Base-by-base conservation (phyloP, 92 coral and sea anemone species). In the Meandrina meandrites region DNA sequence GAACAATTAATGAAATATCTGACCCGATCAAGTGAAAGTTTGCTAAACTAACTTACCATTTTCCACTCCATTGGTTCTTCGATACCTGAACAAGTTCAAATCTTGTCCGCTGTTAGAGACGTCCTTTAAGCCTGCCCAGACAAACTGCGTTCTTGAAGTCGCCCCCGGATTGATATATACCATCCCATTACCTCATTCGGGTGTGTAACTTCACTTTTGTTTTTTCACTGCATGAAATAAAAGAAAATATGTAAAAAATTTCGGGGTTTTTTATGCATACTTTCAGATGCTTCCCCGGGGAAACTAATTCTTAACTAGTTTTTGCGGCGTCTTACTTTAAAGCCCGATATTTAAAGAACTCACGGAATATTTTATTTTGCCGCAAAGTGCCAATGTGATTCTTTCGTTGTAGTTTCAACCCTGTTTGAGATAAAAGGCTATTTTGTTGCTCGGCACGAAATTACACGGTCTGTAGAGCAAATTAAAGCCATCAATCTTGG, bases 151-250 rank as follows among this genome's bases (percentile, higher is more conserved):
- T 31, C n/a, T 47, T 21, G 21, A 1, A 6, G 40, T 62, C 67
- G 81, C 76, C 76, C 48, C 88, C 77, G 58, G 66, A 1, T 7
- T 67, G 76, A 21, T 78, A 42, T 66, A 85, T 45, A 60, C 75
- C 56, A 22, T 32, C 35, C 88, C 88, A 85, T 85, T 76, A 64
- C 82, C 54, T 76, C 81, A 77, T 32, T 15, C 34, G 81, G 88
- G 81, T 64, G 81, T 47, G 88, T 85, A 21, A 68, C 76, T 57
- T 0, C 32, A 32, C 81, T 47, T 85, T 85, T 76, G 74, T 58
- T 42, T 5, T 45, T 32, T 76, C 56, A 40, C 88, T 76, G 76
- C 17, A 56, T 30, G 75, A 85, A 76, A 85, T 35, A 85, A 85
- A 77, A 42, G 83, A 60, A 85, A 85, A 66, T 21, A 85, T 85